phyloP scores from a whole-genome alignment of 1,140 invertebrate genomes.

The Laupala kohalensis region DNA sequence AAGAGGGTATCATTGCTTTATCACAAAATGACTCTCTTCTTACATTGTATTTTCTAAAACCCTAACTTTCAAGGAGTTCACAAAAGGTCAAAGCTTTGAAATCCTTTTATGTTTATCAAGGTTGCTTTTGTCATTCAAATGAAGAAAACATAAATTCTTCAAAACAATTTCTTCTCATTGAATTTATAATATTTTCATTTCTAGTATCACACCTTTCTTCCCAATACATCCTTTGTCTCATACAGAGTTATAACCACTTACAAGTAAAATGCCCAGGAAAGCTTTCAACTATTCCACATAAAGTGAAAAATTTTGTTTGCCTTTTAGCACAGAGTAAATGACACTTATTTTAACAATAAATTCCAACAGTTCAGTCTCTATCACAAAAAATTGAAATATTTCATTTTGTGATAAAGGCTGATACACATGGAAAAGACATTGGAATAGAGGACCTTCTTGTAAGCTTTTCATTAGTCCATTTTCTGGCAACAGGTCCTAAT shows the following conservation, averaged over 20 bases:
- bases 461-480: neutral
- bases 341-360: neutral
- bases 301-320: neutral
- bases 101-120: neutral
- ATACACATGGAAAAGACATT: too few species aligned
- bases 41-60: neutral
- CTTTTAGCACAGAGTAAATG: neutral
- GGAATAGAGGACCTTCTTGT: neutral
- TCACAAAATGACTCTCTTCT: neutral
- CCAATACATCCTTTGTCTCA: neutral
- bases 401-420: neutral
- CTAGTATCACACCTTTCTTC: neutral
- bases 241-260: neutral
- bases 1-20: neutral
- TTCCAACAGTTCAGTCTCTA: neutral
- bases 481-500: neutral
- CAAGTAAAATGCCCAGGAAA: neutral
- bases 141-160: neutral
- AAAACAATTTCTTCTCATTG: constrained; percentile 2
- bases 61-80: neutral
- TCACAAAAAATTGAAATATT: neutral
- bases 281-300: neutral
- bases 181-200: neutral
- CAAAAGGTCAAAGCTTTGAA: constrained; percentile 17
- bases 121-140: neutral